Evolutionary conservation across 2,888 invertebrate species (phyloP).

Genomic region (Sthenelais limicola): DNA sequence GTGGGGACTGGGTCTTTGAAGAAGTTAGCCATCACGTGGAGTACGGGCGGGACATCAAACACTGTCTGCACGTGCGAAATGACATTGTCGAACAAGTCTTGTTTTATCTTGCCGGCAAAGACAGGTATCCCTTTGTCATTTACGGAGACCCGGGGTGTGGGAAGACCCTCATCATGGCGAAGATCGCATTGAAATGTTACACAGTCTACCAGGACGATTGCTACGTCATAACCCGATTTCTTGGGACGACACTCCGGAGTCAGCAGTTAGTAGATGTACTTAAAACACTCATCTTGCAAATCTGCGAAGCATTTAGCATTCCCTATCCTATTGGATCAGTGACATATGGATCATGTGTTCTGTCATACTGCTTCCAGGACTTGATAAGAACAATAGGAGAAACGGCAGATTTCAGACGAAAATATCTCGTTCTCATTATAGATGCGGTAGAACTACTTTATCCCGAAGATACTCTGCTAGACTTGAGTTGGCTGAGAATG

Average conservation of each 20-base stretch:
- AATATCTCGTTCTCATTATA: constrained; percentile 1
- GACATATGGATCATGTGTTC: constrained; percentile 7
- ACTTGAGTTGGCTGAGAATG: constrained; percentile 18
- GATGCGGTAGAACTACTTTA: constrained; percentile 1
- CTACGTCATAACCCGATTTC: constrained; percentile 6
- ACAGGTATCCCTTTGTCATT: background rate
- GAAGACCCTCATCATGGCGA: constrained; percentile 11
- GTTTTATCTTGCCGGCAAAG: background rate
- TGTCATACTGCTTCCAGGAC: constrained; percentile 15
- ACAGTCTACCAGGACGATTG: background rate
- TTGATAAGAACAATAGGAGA: background rate
- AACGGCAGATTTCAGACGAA: background rate
- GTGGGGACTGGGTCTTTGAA: constrained; percentile 21
- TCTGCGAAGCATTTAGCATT: background rate
- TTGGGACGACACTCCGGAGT: constrained; percentile 20
- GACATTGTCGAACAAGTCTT: constrained; percentile 16
- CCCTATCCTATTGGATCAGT: constrained; percentile 9
- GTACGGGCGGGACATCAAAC: constrained; percentile 3
- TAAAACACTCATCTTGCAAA: constrained; percentile 4
- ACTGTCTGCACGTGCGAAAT: background rate
- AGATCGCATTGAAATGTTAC: background rate
- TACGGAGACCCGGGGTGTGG: constrained; percentile 12
- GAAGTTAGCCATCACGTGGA: constrained; percentile 17
- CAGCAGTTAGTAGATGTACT: constrained; percentile 8
- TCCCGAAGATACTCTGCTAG: background rate